A percentile compares a stretch with the other conserved stretches of the same genome.
Conservation (phyloP, 1,140 invertebrate genomes). For the Drosophila malerkotliana region DNA sequence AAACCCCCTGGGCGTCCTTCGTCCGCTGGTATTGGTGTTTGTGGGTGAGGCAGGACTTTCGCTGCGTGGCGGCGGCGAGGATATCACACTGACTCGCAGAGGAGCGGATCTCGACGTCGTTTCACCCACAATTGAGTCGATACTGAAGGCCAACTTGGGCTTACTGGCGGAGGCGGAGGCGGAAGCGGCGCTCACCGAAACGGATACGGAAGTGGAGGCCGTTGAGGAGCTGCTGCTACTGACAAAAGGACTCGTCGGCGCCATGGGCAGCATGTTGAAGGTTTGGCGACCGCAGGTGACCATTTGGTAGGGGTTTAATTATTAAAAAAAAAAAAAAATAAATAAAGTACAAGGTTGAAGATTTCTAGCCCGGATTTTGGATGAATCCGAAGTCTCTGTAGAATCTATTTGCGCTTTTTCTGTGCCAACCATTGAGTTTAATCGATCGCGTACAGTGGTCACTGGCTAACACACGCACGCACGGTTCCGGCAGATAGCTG, state of each 20-base stretch:
- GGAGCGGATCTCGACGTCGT: constrained; percentile 62
- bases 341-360: constrained; percentile 10
- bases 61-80: constrained; percentile 64
- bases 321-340: constrained; percentile 12
- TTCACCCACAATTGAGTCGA: constrained; percentile 95
- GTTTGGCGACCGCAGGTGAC: constrained; percentile 82
- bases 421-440: too few species aligned
- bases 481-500: constrained; percentile 22
- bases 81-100: constrained; percentile 62
- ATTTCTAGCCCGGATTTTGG: constrained; percentile 10
- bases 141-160: constrained; percentile 97
- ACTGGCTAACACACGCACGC: constrained; percentile 45
- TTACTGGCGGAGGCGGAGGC: constrained; percentile 86
- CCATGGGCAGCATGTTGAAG: constrained; percentile 83
- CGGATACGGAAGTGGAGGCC: constrained; percentile 39
- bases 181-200: constrained; percentile 22
- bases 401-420: not conserved
- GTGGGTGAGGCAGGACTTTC: constrained; percentile 63
- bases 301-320: constrained; percentile 64
- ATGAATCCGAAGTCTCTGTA: constrained; percentile 16
- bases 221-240: constrained; percentile 39
- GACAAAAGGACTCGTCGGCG: constrained; percentile 81
- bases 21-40: constrained; percentile 19
- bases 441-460: constrained; percentile 26
- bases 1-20: constrained; percentile 58